Evolutionary conservation across 2,888 invertebrate genomes (phyloP), one percentile per base, ranked within the genome.

Genomic region (Tetranychus truncatus): DNA sequence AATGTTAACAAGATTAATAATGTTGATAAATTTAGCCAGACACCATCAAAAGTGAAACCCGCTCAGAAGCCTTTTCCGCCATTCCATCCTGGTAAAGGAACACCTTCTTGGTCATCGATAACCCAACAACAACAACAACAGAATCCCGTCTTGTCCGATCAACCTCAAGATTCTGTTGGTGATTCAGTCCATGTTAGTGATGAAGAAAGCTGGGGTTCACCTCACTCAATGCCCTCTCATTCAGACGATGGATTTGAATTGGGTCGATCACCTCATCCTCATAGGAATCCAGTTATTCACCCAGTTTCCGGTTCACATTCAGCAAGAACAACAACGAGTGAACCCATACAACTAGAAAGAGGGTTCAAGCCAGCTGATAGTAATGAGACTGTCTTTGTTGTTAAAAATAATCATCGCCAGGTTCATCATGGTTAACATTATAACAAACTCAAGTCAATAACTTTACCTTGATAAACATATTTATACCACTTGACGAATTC

Each of bases 231-330:
- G 11, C 9, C 55, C 8, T 55, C 55, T 15, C 9, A 55, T 55
- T 55, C 55, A 55, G 55, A 55, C 15, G 55, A 55, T 9, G 55
- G 15, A 55, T 55, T 55, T 55, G 55, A 55, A 55, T 7, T 55
- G 55, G 55, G 55, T 55, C 55, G 55, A 55, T 55, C 55, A 55
- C 55, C 55, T 55, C 55, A 55, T 55, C 55, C 55, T 55, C 55
- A 55, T 55, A 15, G 55, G 9, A 55, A 55, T 15, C 55, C 55
- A 9, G 15, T 15, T 15, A 15, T 55, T 15, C 55, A 55, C 15
- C 55, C 55, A 15, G 55, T 55, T 55, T 55, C 55, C 55, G 55
- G 55, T 7, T 55, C 55, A 55, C 55, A 55, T 15, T 15, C 11
- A 55, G 15, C 55, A 9, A 55, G 11, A 55, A 55, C 55, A 55